Percentiles rank a stretch among this genome's conserved stretches.
Conservation (phyloP, 2,797 vertebrate genomes). For the Eutrigla gurnardus region DNA sequence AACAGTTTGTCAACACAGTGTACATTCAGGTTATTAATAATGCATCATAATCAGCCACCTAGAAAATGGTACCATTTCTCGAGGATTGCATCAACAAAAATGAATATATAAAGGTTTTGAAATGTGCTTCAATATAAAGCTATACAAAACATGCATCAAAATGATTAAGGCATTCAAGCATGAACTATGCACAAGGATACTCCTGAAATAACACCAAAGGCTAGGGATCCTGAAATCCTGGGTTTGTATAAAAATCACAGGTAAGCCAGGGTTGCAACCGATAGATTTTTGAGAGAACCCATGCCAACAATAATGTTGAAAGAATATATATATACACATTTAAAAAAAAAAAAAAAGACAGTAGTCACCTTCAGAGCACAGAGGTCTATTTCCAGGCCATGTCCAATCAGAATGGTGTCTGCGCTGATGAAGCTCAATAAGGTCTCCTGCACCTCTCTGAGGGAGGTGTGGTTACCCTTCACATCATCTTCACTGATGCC, state of each 20-base stretch:
- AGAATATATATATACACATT: too few relatives aligned
- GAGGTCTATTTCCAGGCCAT: constrained; percentile 85
- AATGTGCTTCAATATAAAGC: neutral
- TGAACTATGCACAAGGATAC: neutral
- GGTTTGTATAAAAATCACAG: too few relatives aligned
- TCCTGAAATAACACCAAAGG: neutral
- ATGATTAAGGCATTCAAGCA: neutral
- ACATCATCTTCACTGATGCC: constrained; percentile 84
- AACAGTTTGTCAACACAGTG: neutral
- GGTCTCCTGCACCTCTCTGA: constrained; percentile 82
- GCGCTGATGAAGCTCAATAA: constrained; percentile 85
- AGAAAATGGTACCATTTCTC: neutral
- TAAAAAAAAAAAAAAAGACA: neutral
- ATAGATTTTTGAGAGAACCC: neutral
- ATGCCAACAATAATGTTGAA: neutral
- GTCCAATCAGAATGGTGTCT: constrained; percentile 86
- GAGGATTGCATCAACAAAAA: neutral
- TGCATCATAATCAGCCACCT: neutral
- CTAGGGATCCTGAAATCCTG: neutral
- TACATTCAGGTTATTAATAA: neutral
- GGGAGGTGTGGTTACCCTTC: constrained; percentile 70
- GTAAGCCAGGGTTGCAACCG: neutral
- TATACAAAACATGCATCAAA: neutral
- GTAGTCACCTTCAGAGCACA: constrained; percentile 87
- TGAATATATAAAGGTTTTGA: neutral